These are phyloP conservation scores for Leptobrachium leishanense DNA, from an alignment of 2,113 vertebrate genomes.

Conservation along the genomic window DNA sequence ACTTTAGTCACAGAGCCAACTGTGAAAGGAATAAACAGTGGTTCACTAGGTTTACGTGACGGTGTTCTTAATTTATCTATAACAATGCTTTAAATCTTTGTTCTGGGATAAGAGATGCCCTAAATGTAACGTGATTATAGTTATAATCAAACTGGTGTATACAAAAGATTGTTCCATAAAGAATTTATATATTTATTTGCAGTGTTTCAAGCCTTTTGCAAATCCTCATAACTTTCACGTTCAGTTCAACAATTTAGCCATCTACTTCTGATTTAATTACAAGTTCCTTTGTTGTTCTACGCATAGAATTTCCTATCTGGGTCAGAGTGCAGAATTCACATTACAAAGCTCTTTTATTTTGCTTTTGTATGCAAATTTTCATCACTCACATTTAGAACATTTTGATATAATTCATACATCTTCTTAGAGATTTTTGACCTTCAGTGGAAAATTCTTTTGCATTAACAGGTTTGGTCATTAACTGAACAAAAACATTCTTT, in stretches of 20 bases:
- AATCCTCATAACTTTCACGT: conserved; percentile 38
- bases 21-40: no score
- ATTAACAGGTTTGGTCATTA: conserved; percentile 38
- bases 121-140: conserved; percentile 9
- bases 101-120: conserved; percentile 4
- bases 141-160: conserved; percentile 37
- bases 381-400: conserved; percentile 24
- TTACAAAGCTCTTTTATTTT: conserved; percentile 41
- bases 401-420: conserved; percentile 32
- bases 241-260: conserved; percentile 39
- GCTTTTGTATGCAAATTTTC: conserved; percentile 45
- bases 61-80: not conserved
- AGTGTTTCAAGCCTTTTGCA: conserved; percentile 31
- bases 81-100: not conserved
- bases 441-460: conserved; percentile 34
- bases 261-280: conserved; percentile 40
- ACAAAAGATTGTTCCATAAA: conserved; percentile 35
- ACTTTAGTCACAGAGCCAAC: no score
- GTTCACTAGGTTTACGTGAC: no score
- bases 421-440: conserved; percentile 44
- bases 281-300: conserved; percentile 31
- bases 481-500: conserved; percentile 47
- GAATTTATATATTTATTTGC: conserved; percentile 28
- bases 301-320: conserved; percentile 32
- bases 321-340: conserved; percentile 42